These are phyloP conservation scores for Sisyra terminalis DNA, from an alignment of 2,888 invertebrate species.

Conservation along the genomic window DNA sequence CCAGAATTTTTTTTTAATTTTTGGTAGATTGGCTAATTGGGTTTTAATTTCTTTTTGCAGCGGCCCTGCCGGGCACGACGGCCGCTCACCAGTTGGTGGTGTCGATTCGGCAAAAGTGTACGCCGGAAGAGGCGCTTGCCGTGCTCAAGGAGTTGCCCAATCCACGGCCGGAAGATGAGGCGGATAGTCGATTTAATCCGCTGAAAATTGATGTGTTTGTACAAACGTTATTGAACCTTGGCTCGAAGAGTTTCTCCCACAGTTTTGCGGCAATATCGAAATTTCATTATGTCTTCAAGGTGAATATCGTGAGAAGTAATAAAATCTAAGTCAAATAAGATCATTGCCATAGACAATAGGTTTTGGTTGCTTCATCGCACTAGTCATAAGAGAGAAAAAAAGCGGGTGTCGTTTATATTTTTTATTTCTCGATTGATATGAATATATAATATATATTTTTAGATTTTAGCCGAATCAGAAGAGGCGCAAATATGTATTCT, in stretches of 20 bases:
- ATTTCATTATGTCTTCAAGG: constrained; percentile 83
- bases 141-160: constrained; percentile 78
- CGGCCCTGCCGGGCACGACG: constrained; percentile 58
- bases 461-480: constrained; percentile 83
- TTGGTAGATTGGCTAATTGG: too few species aligned
- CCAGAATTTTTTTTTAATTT: too few species aligned
- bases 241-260: constrained; percentile 94
- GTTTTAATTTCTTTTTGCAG: constrained; percentile 26
- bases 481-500: constrained; percentile 91
- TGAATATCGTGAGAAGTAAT: constrained; percentile 20
- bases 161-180: constrained; percentile 57
- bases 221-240: constrained; percentile 84
- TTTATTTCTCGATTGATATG: too few species aligned
- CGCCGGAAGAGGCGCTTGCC: constrained; percentile 76
- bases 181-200: constrained; percentile 67
- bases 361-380: too few species aligned
- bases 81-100: constrained; percentile 76
- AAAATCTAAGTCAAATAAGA: too few species aligned
- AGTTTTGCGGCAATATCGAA: constrained; percentile 98
- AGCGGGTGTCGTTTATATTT: too few species aligned
- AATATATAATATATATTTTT: too few species aligned
- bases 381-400: too few species aligned
- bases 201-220: constrained; percentile 93
- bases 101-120: constrained; percentile 77
- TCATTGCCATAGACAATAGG: too few species aligned